Evolutionary conservation across 2,888 invertebrate species (phyloP).

Genomic region (Willowsia nigromaculata): DNA sequence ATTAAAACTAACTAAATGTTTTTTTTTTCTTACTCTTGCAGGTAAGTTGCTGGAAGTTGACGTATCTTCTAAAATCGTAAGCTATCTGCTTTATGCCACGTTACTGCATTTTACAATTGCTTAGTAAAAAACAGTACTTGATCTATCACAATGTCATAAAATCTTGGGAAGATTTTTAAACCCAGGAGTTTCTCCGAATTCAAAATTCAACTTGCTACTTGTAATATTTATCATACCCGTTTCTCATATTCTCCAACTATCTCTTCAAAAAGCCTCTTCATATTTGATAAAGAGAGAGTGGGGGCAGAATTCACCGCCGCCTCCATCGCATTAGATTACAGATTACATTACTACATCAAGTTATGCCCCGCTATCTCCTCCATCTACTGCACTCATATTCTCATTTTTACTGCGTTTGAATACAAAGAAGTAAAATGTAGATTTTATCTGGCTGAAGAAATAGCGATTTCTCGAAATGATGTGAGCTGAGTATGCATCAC

Average conservation of each 20-base stretch:
- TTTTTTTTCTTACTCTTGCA: neutral
- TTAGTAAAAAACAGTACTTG: too few relatives aligned
- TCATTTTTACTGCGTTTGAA: neutral
- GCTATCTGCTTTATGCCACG: neutral
- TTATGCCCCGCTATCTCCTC: neutral
- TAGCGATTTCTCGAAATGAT: conserved; percentile 50
- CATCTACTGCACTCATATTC: neutral
- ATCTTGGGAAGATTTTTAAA: too few relatives aligned
- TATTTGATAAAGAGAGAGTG: conserved; percentile 21
- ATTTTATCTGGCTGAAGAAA: conserved; percentile 32
- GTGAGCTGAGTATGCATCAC: neutral
- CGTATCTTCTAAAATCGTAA: neutral
- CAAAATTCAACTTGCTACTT: too few relatives aligned
- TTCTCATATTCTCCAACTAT: conserved; percentile 12
- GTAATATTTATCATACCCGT: too few relatives aligned
- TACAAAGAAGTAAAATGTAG: conserved; percentile 21
- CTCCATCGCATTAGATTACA: conserved; percentile 33
- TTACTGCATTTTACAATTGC: too few relatives aligned
- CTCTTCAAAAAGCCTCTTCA: neutral
- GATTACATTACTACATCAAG: conserved; percentile 25
- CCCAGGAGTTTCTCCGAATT: too few relatives aligned
- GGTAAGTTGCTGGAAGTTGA: neutral
- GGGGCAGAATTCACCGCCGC: neutral
- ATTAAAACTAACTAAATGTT: neutral
- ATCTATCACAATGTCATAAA: too few relatives aligned